A percentile compares a stretch with the other conserved stretches of the same genome.
Conservation (phyloP, 2,888 invertebrate genomes). For the Cheilosia scutellata region DNA sequence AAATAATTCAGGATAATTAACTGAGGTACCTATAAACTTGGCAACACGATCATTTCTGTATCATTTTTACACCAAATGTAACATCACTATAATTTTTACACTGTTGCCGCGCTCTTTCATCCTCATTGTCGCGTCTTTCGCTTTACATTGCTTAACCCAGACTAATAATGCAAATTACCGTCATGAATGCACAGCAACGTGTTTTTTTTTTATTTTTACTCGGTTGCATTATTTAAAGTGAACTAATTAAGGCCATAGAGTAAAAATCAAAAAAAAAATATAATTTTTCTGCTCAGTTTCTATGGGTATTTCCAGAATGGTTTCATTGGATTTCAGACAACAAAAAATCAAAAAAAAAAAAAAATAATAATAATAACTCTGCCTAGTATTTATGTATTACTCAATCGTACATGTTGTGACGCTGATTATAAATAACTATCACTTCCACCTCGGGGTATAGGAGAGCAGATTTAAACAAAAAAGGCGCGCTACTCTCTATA, state of each 20-base stretch:
- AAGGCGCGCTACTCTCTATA: neutral
- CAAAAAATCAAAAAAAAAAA: neutral
- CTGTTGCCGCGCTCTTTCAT: neutral
- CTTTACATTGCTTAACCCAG: conserved; percentile 49
- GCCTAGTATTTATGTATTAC: neutral
- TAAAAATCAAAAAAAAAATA: conserved; percentile 9
- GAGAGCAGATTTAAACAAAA: neutral
- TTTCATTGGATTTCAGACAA: conserved; percentile 14
- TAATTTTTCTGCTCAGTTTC: neutral
- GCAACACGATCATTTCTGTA: neutral
- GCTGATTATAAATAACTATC: conserved; percentile 38
- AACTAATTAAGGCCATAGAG: conserved; percentile 53
- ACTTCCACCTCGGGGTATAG: conserved; percentile 4
- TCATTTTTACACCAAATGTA: conserved; percentile 13
- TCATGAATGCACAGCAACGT: conserved; percentile 57
- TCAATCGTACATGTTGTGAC: conserved; percentile 2
- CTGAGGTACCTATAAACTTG: conserved; percentile 39
- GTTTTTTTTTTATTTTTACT: conserved; percentile 11
- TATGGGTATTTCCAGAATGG: conserved; percentile 43
- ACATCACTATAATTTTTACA: neutral
- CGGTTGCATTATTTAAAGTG: conserved; percentile 28
- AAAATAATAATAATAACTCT: neutral
- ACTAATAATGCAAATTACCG: conserved; percentile 69
- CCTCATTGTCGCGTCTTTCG: conserved; percentile 3
- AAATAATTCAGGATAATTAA: conserved; percentile 41